Conservation (phyloP, 2,113 vertebrate genomes). For the Desmodus rotundus region DNA sequence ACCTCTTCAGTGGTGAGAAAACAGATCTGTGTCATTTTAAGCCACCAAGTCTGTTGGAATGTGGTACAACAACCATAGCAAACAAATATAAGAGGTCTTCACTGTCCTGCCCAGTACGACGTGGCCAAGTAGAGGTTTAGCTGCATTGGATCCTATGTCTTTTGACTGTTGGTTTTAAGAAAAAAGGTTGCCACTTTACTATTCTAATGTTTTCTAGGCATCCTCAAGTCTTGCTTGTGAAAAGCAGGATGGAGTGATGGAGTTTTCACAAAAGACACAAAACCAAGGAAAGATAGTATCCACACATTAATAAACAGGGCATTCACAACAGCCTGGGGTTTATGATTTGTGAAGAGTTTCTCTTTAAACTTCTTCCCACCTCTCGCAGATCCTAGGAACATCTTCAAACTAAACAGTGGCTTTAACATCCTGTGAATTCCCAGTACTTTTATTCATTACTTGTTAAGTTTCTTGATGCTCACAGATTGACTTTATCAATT, state of each 20-base stretch:
- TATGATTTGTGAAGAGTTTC: neutral
- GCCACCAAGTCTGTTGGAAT: neutral
- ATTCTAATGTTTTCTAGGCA: neutral
- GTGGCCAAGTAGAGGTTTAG: neutral
- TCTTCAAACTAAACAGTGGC: neutral
- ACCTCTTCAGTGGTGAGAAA: neutral
- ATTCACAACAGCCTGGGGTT: neutral
- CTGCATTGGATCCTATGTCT: neutral
- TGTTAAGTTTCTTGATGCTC: neutral
- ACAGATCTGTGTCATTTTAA: neutral
- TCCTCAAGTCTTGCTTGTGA: neutral
- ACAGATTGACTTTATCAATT: neutral
- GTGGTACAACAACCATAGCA: neutral
- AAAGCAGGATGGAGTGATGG: neutral
- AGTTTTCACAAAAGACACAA: neutral
- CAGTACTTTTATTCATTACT: neutral
- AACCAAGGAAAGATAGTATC: neutral
- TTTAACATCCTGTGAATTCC: neutral
- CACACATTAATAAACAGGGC: neutral
- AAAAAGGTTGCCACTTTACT: neutral
- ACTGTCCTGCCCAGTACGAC: neutral
- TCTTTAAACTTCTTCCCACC: neutral
- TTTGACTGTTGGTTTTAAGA: neutral
- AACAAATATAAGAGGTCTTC: neutral
- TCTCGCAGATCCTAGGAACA: neutral